Conservation (phyloP, 2,888 invertebrate genomes). For the Toxonevra muliebris region DNA sequence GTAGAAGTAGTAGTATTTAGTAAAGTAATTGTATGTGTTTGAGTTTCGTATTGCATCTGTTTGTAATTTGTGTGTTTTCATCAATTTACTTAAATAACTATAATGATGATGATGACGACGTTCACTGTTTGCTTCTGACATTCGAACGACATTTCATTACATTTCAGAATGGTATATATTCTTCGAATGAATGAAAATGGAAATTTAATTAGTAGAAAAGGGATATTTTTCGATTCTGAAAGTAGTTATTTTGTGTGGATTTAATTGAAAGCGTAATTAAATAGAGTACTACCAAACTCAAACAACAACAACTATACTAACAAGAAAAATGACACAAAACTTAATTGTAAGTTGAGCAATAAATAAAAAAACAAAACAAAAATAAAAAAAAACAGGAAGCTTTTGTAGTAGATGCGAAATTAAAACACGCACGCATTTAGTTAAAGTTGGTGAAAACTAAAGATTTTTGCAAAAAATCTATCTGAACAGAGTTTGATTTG, state of each 20-base stretch:
- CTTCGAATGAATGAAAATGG: constrained; percentile 45
- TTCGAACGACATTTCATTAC: constrained; percentile 21
- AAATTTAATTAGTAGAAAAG: constrained; percentile 59
- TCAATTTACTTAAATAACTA: constrained; percentile 13
- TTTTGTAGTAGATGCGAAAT: too few relatives aligned
- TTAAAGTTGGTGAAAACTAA: too few relatives aligned
- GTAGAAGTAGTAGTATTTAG: not conserved
- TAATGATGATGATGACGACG: not conserved
- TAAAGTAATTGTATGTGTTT: not conserved
- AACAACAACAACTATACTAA: too few relatives aligned
- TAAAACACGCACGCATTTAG: too few relatives aligned
- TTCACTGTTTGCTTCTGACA: not conserved
- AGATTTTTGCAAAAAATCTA: too few relatives aligned
- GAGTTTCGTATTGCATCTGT: not conserved
- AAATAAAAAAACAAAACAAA: too few relatives aligned
- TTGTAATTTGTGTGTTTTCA: constrained; percentile 19
- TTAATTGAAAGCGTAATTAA: constrained; percentile 28
- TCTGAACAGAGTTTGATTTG: too few relatives aligned
- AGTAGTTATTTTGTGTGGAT: not conserved
- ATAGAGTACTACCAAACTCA: not conserved
- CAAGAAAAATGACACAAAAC: too few relatives aligned
- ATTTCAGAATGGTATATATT: constrained; percentile 18
- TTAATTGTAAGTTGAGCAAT: too few relatives aligned
- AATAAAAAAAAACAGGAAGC: too few relatives aligned
- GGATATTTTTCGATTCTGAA: constrained; percentile 35